A percentile compares a stretch with the other conserved stretches of the same genome.
phyloP scores from a whole-genome alignment of 2,113 vertebrate species.

The Bettongia penicillata region DNA sequence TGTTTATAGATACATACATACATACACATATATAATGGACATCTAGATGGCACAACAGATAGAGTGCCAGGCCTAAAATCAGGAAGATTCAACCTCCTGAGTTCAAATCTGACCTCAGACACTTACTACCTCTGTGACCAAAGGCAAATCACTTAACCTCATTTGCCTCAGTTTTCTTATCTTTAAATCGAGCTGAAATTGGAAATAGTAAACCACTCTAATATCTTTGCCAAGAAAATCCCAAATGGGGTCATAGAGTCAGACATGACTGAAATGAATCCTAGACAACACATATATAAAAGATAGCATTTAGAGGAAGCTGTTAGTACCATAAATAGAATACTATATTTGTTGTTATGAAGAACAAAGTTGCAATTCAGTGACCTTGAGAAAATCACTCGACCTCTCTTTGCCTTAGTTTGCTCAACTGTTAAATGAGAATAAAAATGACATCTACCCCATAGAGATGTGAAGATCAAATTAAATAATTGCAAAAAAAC shows the following conservation, averaged over 20 bases:
- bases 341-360: not conserved
- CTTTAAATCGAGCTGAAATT: not conserved
- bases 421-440: not conserved
- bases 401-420: not conserved
- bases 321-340: not conserved
- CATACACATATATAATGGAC: not conserved
- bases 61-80: not conserved
- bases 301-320: not conserved
- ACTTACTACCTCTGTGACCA: not conserved
- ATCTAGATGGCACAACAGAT: not conserved
- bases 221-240: not conserved
- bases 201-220: not conserved
- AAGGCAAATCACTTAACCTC: not conserved
- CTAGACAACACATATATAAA: too few relatives aligned
- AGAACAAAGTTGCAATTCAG: not conserved
- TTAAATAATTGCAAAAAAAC: not conserved
- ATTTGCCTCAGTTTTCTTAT: not conserved
- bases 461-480: not conserved
- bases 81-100: not conserved
- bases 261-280: not conserved
- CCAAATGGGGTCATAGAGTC: not conserved
- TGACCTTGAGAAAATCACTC: not conserved
- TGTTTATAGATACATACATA: not conserved
- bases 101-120: not conserved
- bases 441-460: not conserved